These are phyloP conservation scores for Drosophila atroscutellata DNA, from an alignment of 2,888 invertebrate species.

Conservation along the genomic window DNA sequence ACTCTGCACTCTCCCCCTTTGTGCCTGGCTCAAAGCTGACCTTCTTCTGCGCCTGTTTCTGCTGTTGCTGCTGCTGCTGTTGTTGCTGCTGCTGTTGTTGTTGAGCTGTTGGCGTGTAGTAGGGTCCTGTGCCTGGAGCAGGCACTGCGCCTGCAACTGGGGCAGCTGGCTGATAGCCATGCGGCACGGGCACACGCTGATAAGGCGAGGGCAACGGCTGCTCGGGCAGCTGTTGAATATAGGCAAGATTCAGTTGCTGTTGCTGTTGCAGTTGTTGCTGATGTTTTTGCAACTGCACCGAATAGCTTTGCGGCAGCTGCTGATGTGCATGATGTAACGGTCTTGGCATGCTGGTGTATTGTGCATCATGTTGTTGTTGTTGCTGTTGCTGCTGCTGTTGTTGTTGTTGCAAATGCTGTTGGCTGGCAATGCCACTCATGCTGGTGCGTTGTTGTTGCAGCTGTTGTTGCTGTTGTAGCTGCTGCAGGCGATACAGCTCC, in stretches of 20 bases:
- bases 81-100: constrained; percentile 85
- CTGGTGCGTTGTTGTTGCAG: constrained; percentile 83
- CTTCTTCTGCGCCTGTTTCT: constrained; percentile 88
- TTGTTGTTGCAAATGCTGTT: constrained; percentile 75
- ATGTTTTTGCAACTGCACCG: constrained; percentile 76
- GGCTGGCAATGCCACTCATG: constrained; percentile 83
- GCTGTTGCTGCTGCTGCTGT: constrained; percentile 63
- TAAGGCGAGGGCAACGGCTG: constrained; percentile 85
- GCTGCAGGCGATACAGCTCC: constrained; percentile 59
- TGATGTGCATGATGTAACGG: constrained; percentile 56
- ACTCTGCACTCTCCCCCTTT: constrained; percentile 86
- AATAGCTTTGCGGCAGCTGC: constrained; percentile 74
- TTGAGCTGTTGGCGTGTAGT: constrained; percentile 5
- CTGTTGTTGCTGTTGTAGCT: constrained; percentile 72
- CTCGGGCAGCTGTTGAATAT: constrained; percentile 75
- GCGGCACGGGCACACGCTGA: constrained; percentile 88
- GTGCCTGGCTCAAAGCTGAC: constrained; percentile 91
- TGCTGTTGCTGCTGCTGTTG: constrained; percentile 76
- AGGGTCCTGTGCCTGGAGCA: constrained; percentile 81
- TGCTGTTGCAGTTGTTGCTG: constrained; percentile 73
- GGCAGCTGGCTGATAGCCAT: constrained; percentile 86
- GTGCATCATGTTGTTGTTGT: constrained; percentile 74
- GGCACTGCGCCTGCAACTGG: constrained; percentile 75
- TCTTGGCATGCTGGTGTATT: constrained; percentile 71
- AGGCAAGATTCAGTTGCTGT: constrained; percentile 60